phyloP scores from a whole-genome alignment of 2,888 invertebrate species.

The Archaeoteleia sp. region DNA sequence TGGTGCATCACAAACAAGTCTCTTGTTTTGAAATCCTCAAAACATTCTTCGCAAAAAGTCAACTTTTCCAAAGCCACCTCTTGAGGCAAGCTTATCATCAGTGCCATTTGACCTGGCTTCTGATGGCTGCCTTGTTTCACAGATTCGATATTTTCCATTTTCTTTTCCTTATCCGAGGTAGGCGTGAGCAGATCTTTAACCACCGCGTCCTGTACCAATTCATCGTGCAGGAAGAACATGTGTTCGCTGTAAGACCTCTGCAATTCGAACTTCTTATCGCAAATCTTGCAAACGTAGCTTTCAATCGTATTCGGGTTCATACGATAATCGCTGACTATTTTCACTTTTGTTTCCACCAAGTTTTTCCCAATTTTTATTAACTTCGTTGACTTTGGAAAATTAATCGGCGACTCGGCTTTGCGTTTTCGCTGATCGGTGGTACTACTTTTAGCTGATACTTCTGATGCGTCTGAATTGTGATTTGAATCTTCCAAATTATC shows the following conservation, averaged over 20 bases:
- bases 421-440: not conserved
- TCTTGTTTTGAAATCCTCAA: not conserved
- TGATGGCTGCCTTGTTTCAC: not conserved
- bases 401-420: not conserved
- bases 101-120: not conserved
- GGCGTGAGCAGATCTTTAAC: conserved; percentile 6
- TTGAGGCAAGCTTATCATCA: not conserved
- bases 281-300: not conserved
- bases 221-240: conserved; percentile 15
- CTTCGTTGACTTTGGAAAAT: not conserved
- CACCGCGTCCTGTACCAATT: not conserved
- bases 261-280: not conserved
- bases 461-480: too few relatives aligned
- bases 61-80: not conserved
- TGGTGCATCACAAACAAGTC: not conserved
- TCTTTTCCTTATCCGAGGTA: not conserved
- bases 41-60: not conserved
- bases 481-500: too few relatives aligned
- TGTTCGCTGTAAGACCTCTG: conserved; percentile 5
- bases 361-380: not conserved
- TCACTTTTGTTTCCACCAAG: not conserved
- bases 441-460: not conserved
- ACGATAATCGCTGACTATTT: not conserved
- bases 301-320: not conserved
- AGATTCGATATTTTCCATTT: not conserved